A percentile compares a stretch with the other conserved stretches of the same genome.
Evolutionary conservation across 2,888 invertebrate species (phyloP).

Genomic region (Caenorhabditis angaria): DNA sequence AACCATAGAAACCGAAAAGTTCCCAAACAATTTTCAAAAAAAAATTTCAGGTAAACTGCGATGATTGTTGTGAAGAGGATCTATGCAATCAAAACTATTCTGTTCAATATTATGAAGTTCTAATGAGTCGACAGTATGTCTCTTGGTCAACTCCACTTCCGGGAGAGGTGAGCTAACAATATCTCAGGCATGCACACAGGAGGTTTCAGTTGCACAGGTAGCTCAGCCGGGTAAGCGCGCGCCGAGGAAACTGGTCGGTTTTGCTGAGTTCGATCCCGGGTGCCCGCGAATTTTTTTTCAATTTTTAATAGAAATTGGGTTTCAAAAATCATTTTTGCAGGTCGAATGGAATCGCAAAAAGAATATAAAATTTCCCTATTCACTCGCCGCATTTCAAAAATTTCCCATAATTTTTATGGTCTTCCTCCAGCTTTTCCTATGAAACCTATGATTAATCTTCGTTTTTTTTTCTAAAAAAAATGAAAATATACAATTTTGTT

Average conservation of each 20-base stretch:
- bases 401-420: too few species aligned
- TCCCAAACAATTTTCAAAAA: too few species aligned
- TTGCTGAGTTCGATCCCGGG: too few species aligned
- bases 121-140: conserved; percentile 60
- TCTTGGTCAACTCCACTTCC: conserved; percentile 63
- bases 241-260: conserved; percentile 2
- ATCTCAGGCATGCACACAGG: too few species aligned
- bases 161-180: conserved; percentile 46
- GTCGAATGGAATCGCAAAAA: conserved; percentile 39
- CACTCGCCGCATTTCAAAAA: not conserved
- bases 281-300: too few species aligned
- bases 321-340: conserved; percentile 12
- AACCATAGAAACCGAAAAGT: not conserved
- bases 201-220: too few species aligned
- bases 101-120: conserved; percentile 59
- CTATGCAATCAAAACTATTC: conserved; percentile 64
- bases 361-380: conserved; percentile 40
- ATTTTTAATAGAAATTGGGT: too few species aligned
- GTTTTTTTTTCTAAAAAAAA: too few species aligned
- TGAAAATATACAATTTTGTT: not conserved
- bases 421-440: too few species aligned
- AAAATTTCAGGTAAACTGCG: conserved; percentile 67
- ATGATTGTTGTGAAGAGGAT: conserved; percentile 65
- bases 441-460: not conserved
- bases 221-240: too few species aligned